phyloP scores from a whole-genome alignment of 1,140 invertebrate species.

The Belonocnema kinseyi region DNA sequence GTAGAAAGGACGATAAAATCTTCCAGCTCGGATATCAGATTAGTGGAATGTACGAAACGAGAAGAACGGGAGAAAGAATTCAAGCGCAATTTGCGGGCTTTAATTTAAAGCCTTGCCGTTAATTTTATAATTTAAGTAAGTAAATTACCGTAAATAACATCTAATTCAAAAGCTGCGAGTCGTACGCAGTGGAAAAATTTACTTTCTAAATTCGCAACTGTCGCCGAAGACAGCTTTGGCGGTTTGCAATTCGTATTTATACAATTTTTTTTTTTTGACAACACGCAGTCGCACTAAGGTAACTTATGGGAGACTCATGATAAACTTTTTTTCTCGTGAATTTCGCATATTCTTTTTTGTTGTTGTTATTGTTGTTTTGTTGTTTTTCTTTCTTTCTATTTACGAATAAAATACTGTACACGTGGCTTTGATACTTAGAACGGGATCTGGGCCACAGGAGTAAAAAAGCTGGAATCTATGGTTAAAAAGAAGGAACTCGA shows the following conservation, averaged over 20 bases:
- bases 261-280: conserved; percentile 14
- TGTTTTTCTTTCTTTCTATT: not conserved
- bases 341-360: not conserved
- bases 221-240: not conserved
- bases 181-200: not conserved
- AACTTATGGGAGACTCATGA: conserved; percentile 45
- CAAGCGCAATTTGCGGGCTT: too few relatives aligned
- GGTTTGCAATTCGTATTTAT: not conserved
- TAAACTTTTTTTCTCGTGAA: not conserved
- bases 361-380: too few relatives aligned
- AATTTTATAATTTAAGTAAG: not conserved
- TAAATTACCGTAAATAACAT: not conserved
- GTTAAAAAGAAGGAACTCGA: not conserved
- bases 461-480: not conserved
- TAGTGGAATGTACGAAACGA: too few relatives aligned
- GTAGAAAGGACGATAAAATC: too few relatives aligned
- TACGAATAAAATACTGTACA: conserved; percentile 35
- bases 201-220: not conserved
- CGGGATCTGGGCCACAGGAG: not conserved
- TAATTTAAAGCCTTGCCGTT: too few relatives aligned
- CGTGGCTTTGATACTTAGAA: not conserved
- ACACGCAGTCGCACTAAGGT: conserved; percentile 35
- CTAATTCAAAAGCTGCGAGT: not conserved
- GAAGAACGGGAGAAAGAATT: too few relatives aligned
- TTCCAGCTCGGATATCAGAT: too few relatives aligned